Evolutionary conservation across 2,888 invertebrate species (phyloP), one percentile per base, ranked within the genome.

Genomic region (Lordiphosa andalusiaca): DNA sequence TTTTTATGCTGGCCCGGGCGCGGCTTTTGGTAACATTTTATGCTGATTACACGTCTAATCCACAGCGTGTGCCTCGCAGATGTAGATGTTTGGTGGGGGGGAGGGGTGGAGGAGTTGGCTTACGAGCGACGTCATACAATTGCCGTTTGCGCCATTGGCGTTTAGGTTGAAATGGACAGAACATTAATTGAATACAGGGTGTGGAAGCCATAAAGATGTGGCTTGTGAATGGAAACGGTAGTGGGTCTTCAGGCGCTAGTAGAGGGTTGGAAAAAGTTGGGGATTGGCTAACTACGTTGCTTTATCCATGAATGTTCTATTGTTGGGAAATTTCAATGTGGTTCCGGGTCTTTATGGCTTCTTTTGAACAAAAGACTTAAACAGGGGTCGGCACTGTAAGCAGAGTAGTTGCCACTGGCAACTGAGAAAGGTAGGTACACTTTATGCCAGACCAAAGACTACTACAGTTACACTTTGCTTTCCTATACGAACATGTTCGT

Each of bases 11-110:
- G n/a, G 19, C 12, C 33, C 62, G 62, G 49, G 51, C 40, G 63
- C 63, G 56, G 64, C 56, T 62, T 63, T 62, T 63, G 63, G 76
- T 83, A 58, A 83, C 75, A 82, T 82, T 78, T 80, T 80, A 81
- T 81, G 74, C 83, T 83, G 81, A 81, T 81, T 81, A 83, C 81
- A 81, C 70, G 70, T 80, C 81, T 83, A 81, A 83, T 81, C 81
- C 81, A 63, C 83, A 76, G 80, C 76, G 80, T 80, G 80, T 72
- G 80, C 78, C 67, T 59, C 53, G 25, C 36, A 39, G 52, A 53
- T 49, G 58, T 66, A 55, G 57, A 46, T 49, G 49, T 40, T n/a
- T n/a, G n/a, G n/a, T n/a, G n/a, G n/a, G n/a, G n/a, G n/a, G n/a
- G n/a, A n/a, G 39, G 19, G 30, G 9, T 30, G 16, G 19, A 19